Evolutionary conservation across 2,888 invertebrate genomes (phyloP), one percentile per base, ranked within the genome.

Genomic region (Drosophila lacicola): DNA sequence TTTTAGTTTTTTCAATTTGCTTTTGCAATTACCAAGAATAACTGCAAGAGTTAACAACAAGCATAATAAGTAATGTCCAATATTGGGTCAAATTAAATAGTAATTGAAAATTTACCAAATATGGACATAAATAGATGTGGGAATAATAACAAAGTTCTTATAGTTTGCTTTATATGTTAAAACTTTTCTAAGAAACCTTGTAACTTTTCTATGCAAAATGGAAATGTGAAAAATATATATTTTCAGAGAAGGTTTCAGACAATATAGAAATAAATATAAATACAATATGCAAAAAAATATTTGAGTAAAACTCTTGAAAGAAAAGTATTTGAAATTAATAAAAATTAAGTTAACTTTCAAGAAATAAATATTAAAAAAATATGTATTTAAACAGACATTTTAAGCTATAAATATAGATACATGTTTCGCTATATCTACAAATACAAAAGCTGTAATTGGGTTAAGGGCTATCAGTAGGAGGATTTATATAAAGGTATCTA

Each of bases 1-100:
- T 8, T 2, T 65, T 42, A 14, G 19, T 19, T 39, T 61, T 64
- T 66, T 69, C 73, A 73, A 69, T 76, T 83, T 65, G 51, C 66
- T 53, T 60, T 56, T 62, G 42, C 62, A 63, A 67, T 55, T 69
- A 60, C 49, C 66, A 37, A 50, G 61, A 68, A 78, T 62, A 56
- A 36, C 33, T 37, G 54, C 14, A 51, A 78, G 17, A 58, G 69
- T 53, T 54, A 61, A 64, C 37, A 60, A 42, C 41, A 56, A 37
- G 45, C 46, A 46, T 54, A 25, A 56, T 65, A 72, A 73, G 37
- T 36, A 49, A 42, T 37, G 37, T 29, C 10, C 39, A 53, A 56
- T 74, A 74, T 51, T 67, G 54, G 57, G 57, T 68, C 75, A 62
- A 14, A 34, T 19, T 49, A 53, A 45, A 58, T 45, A 46, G 37